Base-by-base conservation (phyloP, 2,888 invertebrate species). In the Hirtodrosophila alboralis region DNA sequence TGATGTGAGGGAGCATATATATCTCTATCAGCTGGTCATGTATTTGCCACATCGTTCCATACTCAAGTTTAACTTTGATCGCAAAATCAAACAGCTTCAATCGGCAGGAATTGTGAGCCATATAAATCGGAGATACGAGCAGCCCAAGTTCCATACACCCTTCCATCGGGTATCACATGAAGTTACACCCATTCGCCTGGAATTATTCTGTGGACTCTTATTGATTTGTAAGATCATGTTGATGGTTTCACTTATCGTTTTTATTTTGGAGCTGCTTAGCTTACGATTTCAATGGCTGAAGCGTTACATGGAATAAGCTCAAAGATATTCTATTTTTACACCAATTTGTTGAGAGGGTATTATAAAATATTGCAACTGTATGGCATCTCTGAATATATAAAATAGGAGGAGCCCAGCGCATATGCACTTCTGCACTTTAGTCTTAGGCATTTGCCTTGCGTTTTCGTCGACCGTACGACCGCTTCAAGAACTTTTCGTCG, bases 1-100 rank as follows among this genome's bases (percentile, higher is more conserved):
- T 5, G 75, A 74, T 14, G 71, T 89, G 1, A 58, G 57, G 0
- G 88, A 89, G 51, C 75, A 77, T 9, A 75, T 88, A 4, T 80
- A 70, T 44, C 28, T 69, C 1, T 69, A 75, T 21, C 86, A 85
- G 36, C 40, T 78, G 47, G 84, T 77, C 9, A 76, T 89, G 66
- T 87, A 68, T 7, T 51, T 87, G 57, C 63, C 58, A 0, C 84
- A 84, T 4, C 75, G 87, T 26, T 88, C 88, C 0, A 59, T 84
- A 1, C 49, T 83, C 0, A 73, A 71, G 36, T 51, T 63, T 1
- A 45, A 56, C n/a, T 72, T 89, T 33, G 79, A 88, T 52, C 59
- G 70, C 5, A 84, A 81, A 28, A 52, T 89, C 0, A 75, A 76
- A 48, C 69, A 75, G 12, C 51, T 89, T 2, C 67, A 61, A n/a